Conservation (phyloP, 2,888 invertebrate genomes). For the Ariolimax columbianus region DNA sequence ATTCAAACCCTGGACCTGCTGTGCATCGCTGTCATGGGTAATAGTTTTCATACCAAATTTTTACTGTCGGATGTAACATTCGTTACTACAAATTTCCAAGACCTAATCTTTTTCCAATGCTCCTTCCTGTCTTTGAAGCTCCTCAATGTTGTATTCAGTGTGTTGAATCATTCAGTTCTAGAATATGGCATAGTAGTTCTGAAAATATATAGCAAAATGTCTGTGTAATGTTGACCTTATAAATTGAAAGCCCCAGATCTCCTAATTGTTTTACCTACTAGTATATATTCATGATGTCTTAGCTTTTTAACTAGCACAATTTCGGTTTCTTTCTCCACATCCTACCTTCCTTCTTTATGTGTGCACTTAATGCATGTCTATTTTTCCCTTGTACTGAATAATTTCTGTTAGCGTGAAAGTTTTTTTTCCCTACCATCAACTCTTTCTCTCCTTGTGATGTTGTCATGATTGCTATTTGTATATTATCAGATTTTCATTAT, state of each 20-base stretch:
- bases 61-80: background rate
- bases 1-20: no score
- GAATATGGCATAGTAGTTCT: background rate
- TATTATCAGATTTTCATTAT: conserved; percentile 52
- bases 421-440: conserved; percentile 5
- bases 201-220: no score
- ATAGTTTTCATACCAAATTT: background rate
- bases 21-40: background rate
- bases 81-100: background rate
- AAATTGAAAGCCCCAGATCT: no score
- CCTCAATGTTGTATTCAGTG: background rate
- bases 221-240: no score
- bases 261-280: no score
- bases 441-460: conserved; percentile 46
- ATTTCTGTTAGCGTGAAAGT: conserved; percentile 35
- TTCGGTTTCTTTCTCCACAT: background rate
- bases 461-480: conserved; percentile 48
- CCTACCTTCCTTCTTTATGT: conserved; percentile 10
- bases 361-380: conserved; percentile 40
- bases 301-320: no score
- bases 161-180: background rate
- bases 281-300: no score
- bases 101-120: background rate
- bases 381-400: conserved; percentile 25
- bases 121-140: conserved; percentile 5